Base-by-base conservation (phyloP, 2,113 vertebrate genomes). In the Cichladusa arquata region DNA sequence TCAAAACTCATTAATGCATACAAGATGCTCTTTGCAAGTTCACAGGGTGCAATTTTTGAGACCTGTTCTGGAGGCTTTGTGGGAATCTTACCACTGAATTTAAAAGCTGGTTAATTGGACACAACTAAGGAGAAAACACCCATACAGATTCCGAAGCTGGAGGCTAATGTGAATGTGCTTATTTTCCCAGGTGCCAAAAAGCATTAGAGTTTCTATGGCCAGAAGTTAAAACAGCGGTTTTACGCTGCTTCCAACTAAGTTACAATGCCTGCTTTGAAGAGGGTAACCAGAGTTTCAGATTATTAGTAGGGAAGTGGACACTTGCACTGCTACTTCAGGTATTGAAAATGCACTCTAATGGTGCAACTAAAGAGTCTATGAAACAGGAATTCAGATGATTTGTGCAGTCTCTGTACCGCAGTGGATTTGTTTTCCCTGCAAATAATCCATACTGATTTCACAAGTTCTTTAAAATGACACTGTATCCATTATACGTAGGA, bases 161-260 rank as follows among this genome's bases (percentile, higher is more conserved):
- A 95, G 66, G 53, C 47, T 70, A 45, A 48, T 81, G 33, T 8
- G 2, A 94, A 61, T 87, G 94, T 94, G 48, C 82, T 33, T 91
- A 57, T 90, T 97, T 94, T 76, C n/a, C 66, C 10, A 15, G 48
- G 64, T 94, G 76, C 90, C 90, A 87, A 60, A 82, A 94, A 84
- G 67, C 33, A 29, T 79, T 88, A 57, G 60, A 44, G 15, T 65
- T 91, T 72, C 50, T 80, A 48, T 34, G 45, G 42, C 23, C 25
- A 76, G 88, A 65, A 85, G 36, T 82, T 90, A 72, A 61, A 91
- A 28, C 71, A 90, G 54, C 34, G 33, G 58, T 90, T 95, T 96
- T 93, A 90, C 16, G 42, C 85, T 93, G 79, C 66, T 94, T 80
- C 62, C 9, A 1, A 29, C 5, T 64, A 78, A 71, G 57, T 96